These are phyloP conservation scores for Notolepis coatsorum DNA, from an alignment of 2,797 vertebrate genomes.

Conservation along the genomic window DNA sequence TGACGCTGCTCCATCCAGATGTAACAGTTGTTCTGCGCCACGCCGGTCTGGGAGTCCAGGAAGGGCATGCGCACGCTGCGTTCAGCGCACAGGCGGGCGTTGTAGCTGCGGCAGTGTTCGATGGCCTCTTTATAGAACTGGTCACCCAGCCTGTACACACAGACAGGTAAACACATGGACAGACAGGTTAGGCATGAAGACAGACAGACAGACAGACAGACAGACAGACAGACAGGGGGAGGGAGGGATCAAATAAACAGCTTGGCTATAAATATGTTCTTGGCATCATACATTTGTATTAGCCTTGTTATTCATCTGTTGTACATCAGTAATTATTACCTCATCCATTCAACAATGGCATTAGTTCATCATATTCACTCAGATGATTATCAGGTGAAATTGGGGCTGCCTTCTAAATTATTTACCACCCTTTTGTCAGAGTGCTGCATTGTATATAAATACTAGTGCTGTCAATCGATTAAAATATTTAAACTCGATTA, in stretches of 20 bases:
- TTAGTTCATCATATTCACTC: too few species aligned
- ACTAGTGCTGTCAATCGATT: too few species aligned
- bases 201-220: background rate
- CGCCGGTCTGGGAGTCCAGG: conserved; percentile 95
- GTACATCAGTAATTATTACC: background rate
- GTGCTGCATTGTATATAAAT: background rate
- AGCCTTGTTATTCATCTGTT: background rate
- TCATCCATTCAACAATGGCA: conserved; percentile 17
- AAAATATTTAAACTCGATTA: too few species aligned
- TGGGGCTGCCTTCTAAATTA: conserved; percentile 9
- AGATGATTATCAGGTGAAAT: conserved; percentile 3
- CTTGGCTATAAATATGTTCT: background rate
- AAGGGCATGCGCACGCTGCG: conserved; percentile 95
- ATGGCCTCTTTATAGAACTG: conserved; percentile 98
- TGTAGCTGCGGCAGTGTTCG: conserved; percentile 97
- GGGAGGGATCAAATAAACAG: too few species aligned
- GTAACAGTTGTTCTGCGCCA: conserved; percentile 99
- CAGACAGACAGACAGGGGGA: background rate
- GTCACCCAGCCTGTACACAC: conserved; percentile 90
- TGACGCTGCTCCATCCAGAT: conserved; percentile 99
- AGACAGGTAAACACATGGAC: conserved; percentile 21
- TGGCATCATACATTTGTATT: background rate
- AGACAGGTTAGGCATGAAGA: conserved; percentile 13
- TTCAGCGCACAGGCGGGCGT: conserved; percentile 93
- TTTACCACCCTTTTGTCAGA: background rate